phyloP scores from a whole-genome alignment of 2,888 invertebrate genomes.

The Mactromeris polynyma region DNA sequence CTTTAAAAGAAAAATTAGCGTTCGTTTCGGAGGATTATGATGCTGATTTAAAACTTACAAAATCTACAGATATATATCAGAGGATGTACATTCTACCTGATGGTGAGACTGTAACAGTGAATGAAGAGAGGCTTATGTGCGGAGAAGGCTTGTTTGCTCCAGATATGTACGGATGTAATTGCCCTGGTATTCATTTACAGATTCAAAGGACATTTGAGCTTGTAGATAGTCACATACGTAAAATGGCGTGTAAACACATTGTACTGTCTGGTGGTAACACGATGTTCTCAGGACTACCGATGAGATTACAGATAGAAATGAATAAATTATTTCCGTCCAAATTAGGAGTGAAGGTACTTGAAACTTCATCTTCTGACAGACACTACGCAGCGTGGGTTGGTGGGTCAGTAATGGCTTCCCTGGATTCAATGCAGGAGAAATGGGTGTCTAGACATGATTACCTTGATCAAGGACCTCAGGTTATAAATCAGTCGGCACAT shows the following conservation, averaged over 20 bases:
- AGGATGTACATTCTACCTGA: slow-evolving; percentile 27
- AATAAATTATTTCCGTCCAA: slow-evolving; percentile 36
- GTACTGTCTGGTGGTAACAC: slow-evolving; percentile 51
- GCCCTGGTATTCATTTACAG: slow-evolving; percentile 34
- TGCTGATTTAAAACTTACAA: slow-evolving; percentile 33
- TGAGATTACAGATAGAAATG: slow-evolving; percentile 44
- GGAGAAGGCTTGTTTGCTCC: slow-evolving; percentile 35
- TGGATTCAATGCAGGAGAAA: slow-evolving; percentile 12
- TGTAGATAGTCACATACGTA: slow-evolving; percentile 32
- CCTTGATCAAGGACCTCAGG: slow-evolving; percentile 21
- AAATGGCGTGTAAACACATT: slow-evolving; percentile 32
- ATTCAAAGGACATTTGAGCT: slow-evolving; percentile 29
- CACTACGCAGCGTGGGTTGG: slow-evolving; percentile 42
- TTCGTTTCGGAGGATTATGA: slow-evolving; percentile 44
- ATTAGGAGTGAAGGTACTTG: slow-evolving; percentile 27
- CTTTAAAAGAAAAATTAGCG: slow-evolving; percentile 31
- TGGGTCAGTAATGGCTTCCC: slow-evolving; percentile 28
- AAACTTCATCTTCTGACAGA: slow-evolving; percentile 20
- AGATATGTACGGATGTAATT: slow-evolving; percentile 33
- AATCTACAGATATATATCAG: slow-evolving; percentile 38
- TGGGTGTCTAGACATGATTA: slow-evolving; percentile 33
- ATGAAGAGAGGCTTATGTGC: slow-evolving; percentile 27
- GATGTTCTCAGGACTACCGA: slow-evolving; percentile 42
- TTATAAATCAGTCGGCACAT: slow-evolving; percentile 15
- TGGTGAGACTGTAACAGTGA: slow-evolving; percentile 26